Evolutionary conservation across 64 coral and sea anemone genomes (phyloP), one percentile per base, ranked within the genome.

Genomic region (Dendronephthya gigantea): DNA sequence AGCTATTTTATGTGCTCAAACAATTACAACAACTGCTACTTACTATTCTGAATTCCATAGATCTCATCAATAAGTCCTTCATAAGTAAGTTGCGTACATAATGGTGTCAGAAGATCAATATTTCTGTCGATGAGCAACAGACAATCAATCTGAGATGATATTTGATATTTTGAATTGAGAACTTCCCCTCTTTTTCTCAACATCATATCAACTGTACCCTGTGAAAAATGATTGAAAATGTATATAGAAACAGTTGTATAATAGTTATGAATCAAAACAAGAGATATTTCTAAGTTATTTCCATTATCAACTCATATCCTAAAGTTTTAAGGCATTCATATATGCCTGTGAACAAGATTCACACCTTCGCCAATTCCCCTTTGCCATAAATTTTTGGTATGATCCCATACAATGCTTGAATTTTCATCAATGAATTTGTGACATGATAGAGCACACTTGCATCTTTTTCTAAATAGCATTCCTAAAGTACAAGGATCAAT

Each of bases 1-100:
- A n/a, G n/a, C n/a, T n/a, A n/a, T n/a, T n/a, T n/a, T n/a, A n/a
- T n/a, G n/a, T n/a, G n/a, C n/a, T n/a, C n/a, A n/a, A 15, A 50
- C 7, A 88, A 68, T 23, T 39, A 16, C 22, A n/a, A n/a, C 2
- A 50, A n/a, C 11, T 29, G 16, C 7, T 16, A 91, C 95, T 91
- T 55, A 98, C 95, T 98, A 68, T 98, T 91, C 9, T 98, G 95
- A 82, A 98, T 98, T 33, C 83, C 84, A 89, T 89, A 98, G 0
- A 98, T 49, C 35, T 98, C 95, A 86, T 98, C 95, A 82, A 98
- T 98, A 27, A 98, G 83, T 49, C 95, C 95, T 68, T 98, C 95
- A 82, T 98, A 98, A 16, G 95, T 98, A 31, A 98, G 90, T 36
- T 98, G 95, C 9, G 95, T 98, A 32, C 93, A 91, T 15, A 98